Conservation (phyloP, 1,140 invertebrate species). For the Solenopsis fugax region DNA sequence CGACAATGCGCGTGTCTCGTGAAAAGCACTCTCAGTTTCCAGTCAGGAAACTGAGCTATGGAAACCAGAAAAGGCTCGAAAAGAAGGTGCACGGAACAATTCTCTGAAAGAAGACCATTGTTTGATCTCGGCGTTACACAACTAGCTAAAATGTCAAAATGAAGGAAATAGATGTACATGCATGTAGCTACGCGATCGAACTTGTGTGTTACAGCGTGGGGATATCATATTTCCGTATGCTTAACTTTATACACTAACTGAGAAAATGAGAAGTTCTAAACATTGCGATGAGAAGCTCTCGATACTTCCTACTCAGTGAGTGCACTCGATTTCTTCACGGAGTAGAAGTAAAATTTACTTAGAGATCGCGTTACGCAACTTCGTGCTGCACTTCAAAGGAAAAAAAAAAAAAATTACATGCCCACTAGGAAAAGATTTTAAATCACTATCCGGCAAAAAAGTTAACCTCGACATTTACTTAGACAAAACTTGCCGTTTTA, state of each 20-base stretch:
- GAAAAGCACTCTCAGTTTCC: conserved; percentile 37
- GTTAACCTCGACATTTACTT: neutral
- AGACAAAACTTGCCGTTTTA: neutral
- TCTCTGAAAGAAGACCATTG: conserved; percentile 20
- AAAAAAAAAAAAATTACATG: neutral
- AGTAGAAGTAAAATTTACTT: conserved; percentile 32
- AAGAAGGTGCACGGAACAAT: conserved; percentile 35
- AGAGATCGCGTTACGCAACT: conserved; percentile 35
- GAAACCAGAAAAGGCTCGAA: conserved; percentile 29
- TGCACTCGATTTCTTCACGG: conserved; percentile 19
- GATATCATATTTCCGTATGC: conserved; percentile 9
- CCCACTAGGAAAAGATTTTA: conserved; percentile 19
- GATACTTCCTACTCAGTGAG: neutral
- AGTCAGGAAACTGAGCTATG: conserved; percentile 18
- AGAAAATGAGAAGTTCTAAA: conserved; percentile 34
- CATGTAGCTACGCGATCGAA: neutral
- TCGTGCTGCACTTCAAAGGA: neutral
- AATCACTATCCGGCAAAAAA: neutral
- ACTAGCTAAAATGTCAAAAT: conserved; percentile 20
- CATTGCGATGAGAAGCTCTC: conserved; percentile 4
- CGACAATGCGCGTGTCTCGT: conserved; percentile 21
- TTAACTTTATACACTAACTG: conserved; percentile 10
- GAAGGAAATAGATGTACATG: neutral
- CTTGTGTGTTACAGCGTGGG: neutral
- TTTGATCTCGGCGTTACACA: conserved; percentile 20